Evolutionary conservation across 2,113 vertebrate genomes (phyloP), one percentile per base, ranked within the genome.

Genomic region (Lepus americanus): DNA sequence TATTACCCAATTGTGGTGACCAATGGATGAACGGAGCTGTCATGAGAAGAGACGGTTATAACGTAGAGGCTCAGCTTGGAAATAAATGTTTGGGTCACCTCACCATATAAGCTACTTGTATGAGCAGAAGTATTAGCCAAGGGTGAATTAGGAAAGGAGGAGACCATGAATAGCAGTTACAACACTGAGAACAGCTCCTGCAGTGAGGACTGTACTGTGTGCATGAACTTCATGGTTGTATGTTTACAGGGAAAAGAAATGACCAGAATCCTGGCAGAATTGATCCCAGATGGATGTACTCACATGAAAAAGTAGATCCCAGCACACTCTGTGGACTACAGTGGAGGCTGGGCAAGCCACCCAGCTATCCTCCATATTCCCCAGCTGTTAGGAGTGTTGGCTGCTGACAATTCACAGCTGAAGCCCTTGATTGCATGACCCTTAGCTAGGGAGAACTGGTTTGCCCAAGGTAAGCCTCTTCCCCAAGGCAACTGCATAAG

Each of bases 221-320:
- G 49, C 76, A 49, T 20, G 87, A 55, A 77, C 63, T 85, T 90
- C 69, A 10, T 86, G 61, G 73, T 63, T 87, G 11, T 73, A 84
- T 66, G 80, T 77, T 87, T 89, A 83, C 10, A 73, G 67, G 80
- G 88, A 84, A 80, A 87, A 55, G 44, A 83, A 36, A 92, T 23
- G 61, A 49, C 33, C 51, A 49, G 64, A 82, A 89, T 97, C 84
- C 36, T 89, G 82, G n/a, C 89, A 59, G 67, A 84, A 27, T 79
- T 78, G 8, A 81, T 89, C 76, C 33, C 51, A 92, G 92, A 19
- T 29, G 44, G 49, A 25, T 33, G 29, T 74, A 82, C 29, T 92
- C 77, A 59, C 1, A 27, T 82, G 63, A 74, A 91, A 76, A 88
- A 72, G 89, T 33, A 20, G 73, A 27, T 79, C 33, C 2, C 44